These are phyloP conservation scores for Leptobrachium ailaonicum DNA, from an alignment of 2,113 vertebrate species.

Conservation along the genomic window DNA sequence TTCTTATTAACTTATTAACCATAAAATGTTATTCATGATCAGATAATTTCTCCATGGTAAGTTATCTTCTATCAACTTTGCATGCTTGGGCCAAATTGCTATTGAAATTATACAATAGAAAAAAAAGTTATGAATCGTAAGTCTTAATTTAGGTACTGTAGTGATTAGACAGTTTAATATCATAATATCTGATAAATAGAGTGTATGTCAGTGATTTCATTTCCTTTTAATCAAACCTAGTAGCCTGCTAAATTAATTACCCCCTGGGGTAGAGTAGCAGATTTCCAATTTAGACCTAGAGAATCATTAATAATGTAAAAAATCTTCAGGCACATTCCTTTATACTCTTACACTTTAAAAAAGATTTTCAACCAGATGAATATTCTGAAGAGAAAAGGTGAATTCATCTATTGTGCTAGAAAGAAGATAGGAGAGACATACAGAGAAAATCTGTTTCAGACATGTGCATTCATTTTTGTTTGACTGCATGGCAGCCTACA, in stretches of 20 bases:
- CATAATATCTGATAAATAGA: conserved; percentile 77
- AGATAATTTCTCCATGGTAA: conserved; percentile 17
- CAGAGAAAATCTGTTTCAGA: no score
- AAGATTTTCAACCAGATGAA: conserved; percentile 6
- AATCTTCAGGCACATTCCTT: conserved; percentile 61
- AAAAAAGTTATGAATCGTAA: conserved; percentile 65
- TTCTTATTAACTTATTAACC: not conserved
- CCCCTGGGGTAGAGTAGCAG: conserved; percentile 69
- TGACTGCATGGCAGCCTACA: no score
- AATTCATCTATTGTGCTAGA: not conserved
- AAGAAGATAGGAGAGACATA: not conserved
- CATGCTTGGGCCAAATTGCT: not conserved
- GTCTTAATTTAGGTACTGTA: conserved; percentile 67
- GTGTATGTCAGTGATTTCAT: conserved; percentile 72
- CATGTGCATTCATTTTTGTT: no score
- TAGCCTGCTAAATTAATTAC: conserved; percentile 74
- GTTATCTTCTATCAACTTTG: not conserved
- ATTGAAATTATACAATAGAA: conserved; percentile 53
- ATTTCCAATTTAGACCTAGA: conserved; percentile 75
- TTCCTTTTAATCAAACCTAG: conserved; percentile 77
- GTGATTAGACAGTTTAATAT: conserved; percentile 73
- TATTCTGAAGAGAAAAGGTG: not conserved
- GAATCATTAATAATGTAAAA: conserved; percentile 75
- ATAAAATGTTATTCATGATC: conserved; percentile 50
- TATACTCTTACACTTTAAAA: conserved; percentile 59